Evolutionary conservation across 2,113 vertebrate genomes (phyloP).

Genomic region (Myrmecophaga tridactyla): DNA sequence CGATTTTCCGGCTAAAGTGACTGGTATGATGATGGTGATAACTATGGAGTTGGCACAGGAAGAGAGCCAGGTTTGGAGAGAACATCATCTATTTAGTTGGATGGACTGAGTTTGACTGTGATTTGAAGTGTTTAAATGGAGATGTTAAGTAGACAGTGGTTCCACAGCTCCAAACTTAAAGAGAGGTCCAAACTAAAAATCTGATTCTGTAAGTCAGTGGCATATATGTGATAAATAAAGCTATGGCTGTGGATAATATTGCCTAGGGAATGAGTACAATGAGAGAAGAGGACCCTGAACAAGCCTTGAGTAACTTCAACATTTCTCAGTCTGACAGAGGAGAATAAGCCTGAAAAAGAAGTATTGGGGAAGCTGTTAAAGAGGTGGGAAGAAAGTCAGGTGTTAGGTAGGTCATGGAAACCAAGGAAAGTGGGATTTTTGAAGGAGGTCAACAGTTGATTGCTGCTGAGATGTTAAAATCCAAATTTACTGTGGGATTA

Average conservation of each 20-base stretch:
- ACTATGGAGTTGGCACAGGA: neutral
- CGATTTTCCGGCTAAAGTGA: neutral
- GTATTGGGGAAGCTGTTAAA: neutral
- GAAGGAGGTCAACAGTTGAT: neutral
- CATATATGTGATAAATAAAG: neutral
- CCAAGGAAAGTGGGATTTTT: neutral
- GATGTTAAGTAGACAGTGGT: neutral
- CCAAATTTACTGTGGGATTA: neutral
- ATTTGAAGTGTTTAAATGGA: neutral
- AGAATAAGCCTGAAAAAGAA: neutral
- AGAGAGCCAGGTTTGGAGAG: neutral
- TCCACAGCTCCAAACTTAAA: neutral
- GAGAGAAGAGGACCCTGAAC: neutral
- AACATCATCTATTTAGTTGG: neutral
- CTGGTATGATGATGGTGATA: neutral
- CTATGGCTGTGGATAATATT: neutral
- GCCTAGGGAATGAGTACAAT: neutral
- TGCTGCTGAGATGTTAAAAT: neutral
- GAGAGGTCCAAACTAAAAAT: neutral
- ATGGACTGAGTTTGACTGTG: neutral
- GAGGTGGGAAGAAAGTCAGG: neutral
- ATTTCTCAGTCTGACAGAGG: neutral
- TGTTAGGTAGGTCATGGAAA: neutral
- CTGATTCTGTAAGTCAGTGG: neutral
- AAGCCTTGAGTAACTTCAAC: neutral